Percentiles rank a stretch among this genome's conserved stretches.
Conservation (phyloP, 2,113 vertebrate genomes). For the Malaclemys terrapin region DNA sequence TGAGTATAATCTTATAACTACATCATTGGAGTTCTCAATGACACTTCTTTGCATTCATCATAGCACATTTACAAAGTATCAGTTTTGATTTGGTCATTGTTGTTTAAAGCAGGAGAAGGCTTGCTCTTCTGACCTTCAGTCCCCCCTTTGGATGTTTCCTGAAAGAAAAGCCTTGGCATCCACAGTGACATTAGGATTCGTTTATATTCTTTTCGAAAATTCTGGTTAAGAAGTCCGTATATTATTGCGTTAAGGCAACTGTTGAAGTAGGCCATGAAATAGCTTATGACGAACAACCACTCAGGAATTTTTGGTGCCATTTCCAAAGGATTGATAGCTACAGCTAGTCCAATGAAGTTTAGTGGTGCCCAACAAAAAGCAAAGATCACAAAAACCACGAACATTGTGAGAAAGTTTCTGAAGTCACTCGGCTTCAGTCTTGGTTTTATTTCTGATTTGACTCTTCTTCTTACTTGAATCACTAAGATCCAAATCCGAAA, state of each 20-base stretch:
- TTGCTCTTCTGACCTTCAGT: constrained; percentile 85
- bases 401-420: constrained; percentile 93
- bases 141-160: constrained; percentile 84
- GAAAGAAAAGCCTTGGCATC: constrained; percentile 86
- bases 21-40: background rate
- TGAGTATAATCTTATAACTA: background rate
- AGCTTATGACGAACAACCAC: constrained; percentile 92
- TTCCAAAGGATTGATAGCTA: constrained; percentile 85
- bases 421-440: constrained; percentile 84
- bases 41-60: background rate
- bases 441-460: constrained; percentile 83
- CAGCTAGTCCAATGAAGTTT: constrained; percentile 90
- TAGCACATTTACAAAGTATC: constrained; percentile 63
- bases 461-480: constrained; percentile 88
- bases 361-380: constrained; percentile 95
- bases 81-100: constrained; percentile 82
- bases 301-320: constrained; percentile 89
- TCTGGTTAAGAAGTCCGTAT: constrained; percentile 93
- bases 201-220: constrained; percentile 93
- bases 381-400: constrained; percentile 93
- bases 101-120: constrained; percentile 83
- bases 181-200: constrained; percentile 88
- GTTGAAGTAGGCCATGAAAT: constrained; percentile 96
- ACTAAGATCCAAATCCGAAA: constrained; percentile 92
- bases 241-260: constrained; percentile 95